These are phyloP conservation scores for Odontamblyopus rebecca DNA, from an alignment of 2,797 vertebrate species.

Conservation along the genomic window DNA sequence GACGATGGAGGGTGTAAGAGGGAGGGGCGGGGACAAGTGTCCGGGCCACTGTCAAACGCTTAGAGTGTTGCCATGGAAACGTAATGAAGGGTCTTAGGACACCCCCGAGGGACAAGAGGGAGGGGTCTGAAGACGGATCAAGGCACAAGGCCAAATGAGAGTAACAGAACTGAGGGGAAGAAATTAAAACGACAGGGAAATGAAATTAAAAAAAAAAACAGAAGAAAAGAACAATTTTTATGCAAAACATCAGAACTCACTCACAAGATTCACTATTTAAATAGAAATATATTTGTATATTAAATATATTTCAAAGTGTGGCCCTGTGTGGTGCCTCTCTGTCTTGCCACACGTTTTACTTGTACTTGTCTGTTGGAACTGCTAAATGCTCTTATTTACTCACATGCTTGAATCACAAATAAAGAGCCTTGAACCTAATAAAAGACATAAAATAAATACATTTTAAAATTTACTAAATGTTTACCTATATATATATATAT, in stretches of 20 bases:
- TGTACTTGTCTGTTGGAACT: no score
- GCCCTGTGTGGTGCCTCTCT: no score
- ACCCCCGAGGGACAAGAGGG: slow-evolving; percentile 70
- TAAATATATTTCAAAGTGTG: background rate
- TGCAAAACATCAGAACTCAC: background rate
- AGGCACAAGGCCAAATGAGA: slow-evolving; percentile 58
- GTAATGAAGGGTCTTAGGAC: slow-evolving; percentile 84
- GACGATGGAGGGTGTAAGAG: slow-evolving; percentile 36
- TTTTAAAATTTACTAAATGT: no score
- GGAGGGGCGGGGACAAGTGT: slow-evolving; percentile 51
- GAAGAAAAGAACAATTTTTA: background rate
- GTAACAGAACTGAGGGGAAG: slow-evolving; percentile 46
- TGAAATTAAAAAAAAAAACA: background rate
- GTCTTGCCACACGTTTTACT: no score
- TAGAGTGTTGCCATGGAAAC: slow-evolving; percentile 81
- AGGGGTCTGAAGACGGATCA: slow-evolving; percentile 43
- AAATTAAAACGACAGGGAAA: slow-evolving; percentile 60
- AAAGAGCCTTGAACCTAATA: no score
- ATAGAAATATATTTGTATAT: background rate
- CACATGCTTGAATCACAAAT: no score
- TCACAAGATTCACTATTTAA: background rate
- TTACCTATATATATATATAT: no score
- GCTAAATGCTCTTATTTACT: no score
- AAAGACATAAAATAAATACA: no score
- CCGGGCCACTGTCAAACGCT: slow-evolving; percentile 76